Percentiles rank a stretch among this genome's conserved stretches.
These are phyloP conservation scores for Solenopsis invicta DNA, from an alignment of 1,140 invertebrate species.

Conservation along the genomic window DNA sequence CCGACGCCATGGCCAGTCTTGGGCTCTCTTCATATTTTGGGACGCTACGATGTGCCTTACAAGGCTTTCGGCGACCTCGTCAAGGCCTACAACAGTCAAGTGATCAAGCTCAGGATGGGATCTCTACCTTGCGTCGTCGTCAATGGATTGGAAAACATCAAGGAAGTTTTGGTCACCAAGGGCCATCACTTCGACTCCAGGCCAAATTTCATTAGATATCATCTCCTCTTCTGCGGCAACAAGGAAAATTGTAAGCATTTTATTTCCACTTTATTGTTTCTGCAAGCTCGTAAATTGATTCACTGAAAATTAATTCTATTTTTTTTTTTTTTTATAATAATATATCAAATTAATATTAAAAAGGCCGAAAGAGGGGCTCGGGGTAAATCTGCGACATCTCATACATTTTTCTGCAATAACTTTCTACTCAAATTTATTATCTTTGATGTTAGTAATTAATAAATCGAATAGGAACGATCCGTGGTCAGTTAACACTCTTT, in stretches of 20 bases:
- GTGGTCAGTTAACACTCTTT: background rate
- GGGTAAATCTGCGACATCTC: background rate
- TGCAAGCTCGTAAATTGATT: background rate
- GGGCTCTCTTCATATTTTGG: constrained; percentile 89
- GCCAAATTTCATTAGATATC: constrained; percentile 90
- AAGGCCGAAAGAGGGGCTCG: background rate
- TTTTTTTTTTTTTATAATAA: background rate
- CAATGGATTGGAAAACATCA: constrained; percentile 89
- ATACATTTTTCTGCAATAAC: background rate
- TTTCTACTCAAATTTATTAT: constrained; percentile 4
- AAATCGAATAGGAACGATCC: background rate
- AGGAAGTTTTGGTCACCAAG: constrained; percentile 89
- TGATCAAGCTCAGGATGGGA: constrained; percentile 89
- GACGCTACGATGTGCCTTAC: constrained; percentile 89
- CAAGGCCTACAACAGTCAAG: constrained; percentile 87
- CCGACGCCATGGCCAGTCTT: constrained; percentile 89
- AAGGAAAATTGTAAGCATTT: constrained; percentile 90
- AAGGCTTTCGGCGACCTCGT: constrained; percentile 89
- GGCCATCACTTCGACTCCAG: constrained; percentile 89
- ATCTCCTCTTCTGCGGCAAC: constrained; percentile 89
- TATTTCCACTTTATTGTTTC: background rate
- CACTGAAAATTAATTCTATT: background rate
- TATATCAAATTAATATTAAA: background rate
- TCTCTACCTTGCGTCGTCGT: constrained; percentile 89
- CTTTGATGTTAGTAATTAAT: background rate